phyloP scores from a whole-genome alignment of 2,888 invertebrate genomes.

The Gisinianus flammeolus region DNA sequence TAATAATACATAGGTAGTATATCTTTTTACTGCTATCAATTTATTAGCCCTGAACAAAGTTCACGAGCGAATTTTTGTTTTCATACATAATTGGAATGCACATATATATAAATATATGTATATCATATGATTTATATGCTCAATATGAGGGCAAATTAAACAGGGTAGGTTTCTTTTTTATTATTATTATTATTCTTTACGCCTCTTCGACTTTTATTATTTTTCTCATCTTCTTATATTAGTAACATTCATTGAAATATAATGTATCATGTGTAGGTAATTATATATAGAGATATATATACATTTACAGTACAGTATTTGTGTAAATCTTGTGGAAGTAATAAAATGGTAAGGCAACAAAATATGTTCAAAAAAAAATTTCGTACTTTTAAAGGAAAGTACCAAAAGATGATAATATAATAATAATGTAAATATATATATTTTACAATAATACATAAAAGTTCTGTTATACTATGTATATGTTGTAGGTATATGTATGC shows the following conservation, averaged over 20 bases:
- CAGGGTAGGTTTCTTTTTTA: no score
- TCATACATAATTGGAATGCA: no score
- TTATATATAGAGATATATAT: constrained; percentile 4
- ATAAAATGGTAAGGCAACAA: constrained; percentile 36
- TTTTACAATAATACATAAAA: constrained; percentile 10
- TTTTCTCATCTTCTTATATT: not conserved
- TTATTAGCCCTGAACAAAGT: no score
- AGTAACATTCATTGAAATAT: constrained; percentile 1
- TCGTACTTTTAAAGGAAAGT: not conserved
- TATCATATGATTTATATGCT: no score
- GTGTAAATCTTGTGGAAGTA: constrained; percentile 13
- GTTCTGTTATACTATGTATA: not conserved
- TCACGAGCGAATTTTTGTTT: not conserved
- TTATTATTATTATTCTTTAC: not conserved
- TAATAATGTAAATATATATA: not conserved
- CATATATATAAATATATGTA: no score
- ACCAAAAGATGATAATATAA: not conserved
- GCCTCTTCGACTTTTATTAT: constrained; percentile 2
- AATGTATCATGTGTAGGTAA: not conserved
- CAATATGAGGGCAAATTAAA: no score
- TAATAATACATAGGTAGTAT: no score
- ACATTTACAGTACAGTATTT: not conserved
- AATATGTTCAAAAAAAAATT: constrained; percentile 4
- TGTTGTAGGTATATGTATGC: not conserved
- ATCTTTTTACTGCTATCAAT: no score